These are phyloP conservation scores for Dendronephthya gigantea DNA, from an alignment of 64 coral and sea anemone species.

Conservation along the genomic window DNA sequence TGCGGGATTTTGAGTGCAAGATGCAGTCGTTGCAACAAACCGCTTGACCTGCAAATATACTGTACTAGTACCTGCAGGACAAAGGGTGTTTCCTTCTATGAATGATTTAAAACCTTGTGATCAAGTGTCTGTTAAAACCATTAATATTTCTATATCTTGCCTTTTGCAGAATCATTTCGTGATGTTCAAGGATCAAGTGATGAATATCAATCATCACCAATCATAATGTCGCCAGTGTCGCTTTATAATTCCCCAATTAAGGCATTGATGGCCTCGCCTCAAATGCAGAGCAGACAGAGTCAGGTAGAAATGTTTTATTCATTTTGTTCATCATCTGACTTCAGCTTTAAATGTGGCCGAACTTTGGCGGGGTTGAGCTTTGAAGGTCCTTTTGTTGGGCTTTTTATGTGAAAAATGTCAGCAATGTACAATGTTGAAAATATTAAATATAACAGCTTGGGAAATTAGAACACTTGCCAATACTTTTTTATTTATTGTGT, in stretches of 20 bases:
- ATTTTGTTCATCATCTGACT: too few species aligned
- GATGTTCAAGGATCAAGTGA: background rate
- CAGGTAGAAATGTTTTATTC: background rate
- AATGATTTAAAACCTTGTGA: background rate
- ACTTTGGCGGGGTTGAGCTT: too few species aligned
- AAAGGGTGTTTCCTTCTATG: too few species aligned
- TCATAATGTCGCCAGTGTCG: background rate
- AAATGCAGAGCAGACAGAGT: background rate
- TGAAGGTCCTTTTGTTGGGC: too few species aligned
- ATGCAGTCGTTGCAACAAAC: too few species aligned
- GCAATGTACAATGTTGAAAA: too few species aligned
- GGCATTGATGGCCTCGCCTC: constrained; percentile 4
- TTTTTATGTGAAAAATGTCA: too few species aligned
- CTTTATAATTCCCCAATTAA: background rate
- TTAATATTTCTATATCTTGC: background rate
- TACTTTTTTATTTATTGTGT: background rate
- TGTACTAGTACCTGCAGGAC: too few species aligned
- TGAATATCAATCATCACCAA: background rate
- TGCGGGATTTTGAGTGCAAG: too few species aligned
- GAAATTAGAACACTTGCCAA: background rate
- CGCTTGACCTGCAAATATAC: too few species aligned
- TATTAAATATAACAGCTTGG: too few species aligned
- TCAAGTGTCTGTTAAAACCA: background rate
- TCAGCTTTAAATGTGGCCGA: too few species aligned
- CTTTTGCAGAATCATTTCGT: background rate